These are phyloP conservation scores for Drosophila dunni DNA, from an alignment of 1,140 invertebrate species.

Conservation along the genomic window DNA sequence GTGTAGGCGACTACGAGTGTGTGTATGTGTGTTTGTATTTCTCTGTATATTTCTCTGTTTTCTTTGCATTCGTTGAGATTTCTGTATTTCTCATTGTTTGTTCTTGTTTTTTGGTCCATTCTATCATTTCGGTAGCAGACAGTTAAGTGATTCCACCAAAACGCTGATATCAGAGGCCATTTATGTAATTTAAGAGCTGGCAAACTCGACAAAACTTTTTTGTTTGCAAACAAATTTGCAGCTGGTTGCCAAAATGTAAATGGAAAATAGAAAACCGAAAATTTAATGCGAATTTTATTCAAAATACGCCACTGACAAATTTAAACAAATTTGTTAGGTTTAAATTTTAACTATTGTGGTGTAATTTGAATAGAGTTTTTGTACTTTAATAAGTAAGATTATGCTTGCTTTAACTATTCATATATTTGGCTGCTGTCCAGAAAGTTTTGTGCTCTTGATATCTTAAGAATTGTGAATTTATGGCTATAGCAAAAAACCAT, in stretches of 20 bases:
- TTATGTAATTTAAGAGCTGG: conserved; percentile 49
- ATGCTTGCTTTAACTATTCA: conserved; percentile 22
- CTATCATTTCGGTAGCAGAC: conserved; percentile 26
- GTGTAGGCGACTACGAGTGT: not conserved
- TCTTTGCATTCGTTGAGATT: conserved; percentile 39
- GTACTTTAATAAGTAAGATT: not conserved
- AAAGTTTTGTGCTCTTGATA: conserved; percentile 10
- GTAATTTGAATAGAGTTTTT: not conserved
- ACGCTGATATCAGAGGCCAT: conserved; percentile 26
- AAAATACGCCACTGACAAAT: not conserved
- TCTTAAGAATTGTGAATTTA: conserved; percentile 20
- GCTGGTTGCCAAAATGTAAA: conserved; percentile 26
- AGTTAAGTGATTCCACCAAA: conserved; percentile 53
- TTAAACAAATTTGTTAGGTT: not conserved
- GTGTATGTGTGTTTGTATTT: conserved; percentile 1
- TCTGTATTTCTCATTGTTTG: conserved; percentile 39
- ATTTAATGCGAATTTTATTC: conserved; percentile 19
- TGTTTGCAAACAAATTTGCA: conserved; percentile 4
- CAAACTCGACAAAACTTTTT: conserved; percentile 29
- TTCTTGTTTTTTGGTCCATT: conserved; percentile 30
- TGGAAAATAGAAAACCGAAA: not conserved
- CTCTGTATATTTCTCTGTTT: not conserved
- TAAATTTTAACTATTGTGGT: not conserved
- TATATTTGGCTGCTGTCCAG: conserved; percentile 8
- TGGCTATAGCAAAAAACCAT: conserved; percentile 14